These are phyloP conservation scores for Timema podura DNA, from an alignment of 2,888 invertebrate species.

Conservation along the genomic window DNA sequence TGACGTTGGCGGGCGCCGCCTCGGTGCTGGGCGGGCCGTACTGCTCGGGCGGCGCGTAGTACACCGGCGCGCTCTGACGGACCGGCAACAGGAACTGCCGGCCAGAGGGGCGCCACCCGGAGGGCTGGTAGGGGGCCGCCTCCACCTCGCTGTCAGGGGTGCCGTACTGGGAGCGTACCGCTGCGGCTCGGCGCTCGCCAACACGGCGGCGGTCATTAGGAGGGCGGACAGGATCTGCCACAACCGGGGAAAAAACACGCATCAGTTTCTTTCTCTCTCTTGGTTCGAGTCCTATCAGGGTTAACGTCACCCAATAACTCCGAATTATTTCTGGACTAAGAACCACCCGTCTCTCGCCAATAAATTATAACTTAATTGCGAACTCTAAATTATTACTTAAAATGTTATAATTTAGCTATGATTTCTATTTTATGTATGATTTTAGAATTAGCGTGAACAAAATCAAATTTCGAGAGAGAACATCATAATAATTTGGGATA, in stretches of 20 bases:
- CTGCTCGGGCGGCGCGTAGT: constrained; percentile 25
- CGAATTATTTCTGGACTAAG: too few relatives aligned
- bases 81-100: constrained; percentile 42
- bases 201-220: constrained; percentile 15
- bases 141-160: constrained; percentile 35
- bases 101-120: constrained; percentile 46
- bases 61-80: constrained; percentile 15
- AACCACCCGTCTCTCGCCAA: too few relatives aligned
- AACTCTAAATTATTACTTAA: too few relatives aligned
- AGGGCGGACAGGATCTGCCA: constrained; percentile 8
- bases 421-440: too few relatives aligned
- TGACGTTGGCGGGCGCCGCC: constrained; percentile 10
- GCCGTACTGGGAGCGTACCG: constrained; percentile 23
- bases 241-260: background rate
- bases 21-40: constrained; percentile 24
- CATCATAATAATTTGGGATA: too few relatives aligned
- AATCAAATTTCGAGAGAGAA: too few relatives aligned
- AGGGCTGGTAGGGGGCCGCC: constrained; percentile 42
- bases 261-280: too few relatives aligned
- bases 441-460: too few relatives aligned
- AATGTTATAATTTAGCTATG: too few relatives aligned
- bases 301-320: too few relatives aligned
- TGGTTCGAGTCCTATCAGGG: too few relatives aligned
- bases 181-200: constrained; percentile 8
- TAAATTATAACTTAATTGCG: too few relatives aligned